Conservation (phyloP, 2,113 vertebrate genomes). For the Fregata magnificens region DNA sequence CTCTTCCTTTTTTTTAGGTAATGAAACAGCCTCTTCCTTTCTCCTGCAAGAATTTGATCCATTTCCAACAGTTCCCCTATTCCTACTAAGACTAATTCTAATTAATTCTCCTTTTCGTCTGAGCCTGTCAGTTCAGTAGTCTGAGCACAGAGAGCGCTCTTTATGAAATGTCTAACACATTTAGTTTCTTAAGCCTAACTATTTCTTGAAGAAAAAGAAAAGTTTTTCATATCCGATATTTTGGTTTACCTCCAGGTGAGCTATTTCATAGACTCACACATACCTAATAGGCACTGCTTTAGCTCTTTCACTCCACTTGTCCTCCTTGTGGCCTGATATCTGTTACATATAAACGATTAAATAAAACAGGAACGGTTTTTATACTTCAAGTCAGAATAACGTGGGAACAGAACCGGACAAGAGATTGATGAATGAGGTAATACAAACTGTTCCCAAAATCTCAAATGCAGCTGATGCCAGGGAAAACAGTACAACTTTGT, state of each 20-base stretch:
- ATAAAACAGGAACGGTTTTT: neutral
- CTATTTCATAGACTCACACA: neutral
- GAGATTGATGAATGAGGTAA: neutral
- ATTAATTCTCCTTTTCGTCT: constrained; percentile 18
- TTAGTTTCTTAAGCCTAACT: neutral
- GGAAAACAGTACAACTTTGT: neutral
- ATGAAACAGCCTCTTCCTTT: neutral
- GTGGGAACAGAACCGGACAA: neutral
- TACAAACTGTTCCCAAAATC: constrained; percentile 1
- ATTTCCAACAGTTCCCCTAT: neutral
- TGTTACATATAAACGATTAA: neutral
- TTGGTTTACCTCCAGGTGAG: neutral
- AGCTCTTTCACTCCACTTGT: neutral
- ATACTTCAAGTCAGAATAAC: neutral
- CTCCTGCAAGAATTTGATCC: neutral
- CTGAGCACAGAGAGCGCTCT: neutral
- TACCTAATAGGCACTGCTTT: neutral
- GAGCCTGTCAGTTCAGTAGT: neutral
- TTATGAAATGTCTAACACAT: neutral
- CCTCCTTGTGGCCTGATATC: neutral
- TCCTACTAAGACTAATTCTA: neutral
- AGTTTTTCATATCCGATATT: neutral
- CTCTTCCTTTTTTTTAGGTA: neutral
- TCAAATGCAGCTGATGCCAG: neutral
- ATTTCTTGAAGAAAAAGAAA: neutral